Evolutionary conservation across 2,113 vertebrate genomes (phyloP), one percentile per base, ranked within the genome.

Genomic region (Protomyctophum bolini): DNA sequence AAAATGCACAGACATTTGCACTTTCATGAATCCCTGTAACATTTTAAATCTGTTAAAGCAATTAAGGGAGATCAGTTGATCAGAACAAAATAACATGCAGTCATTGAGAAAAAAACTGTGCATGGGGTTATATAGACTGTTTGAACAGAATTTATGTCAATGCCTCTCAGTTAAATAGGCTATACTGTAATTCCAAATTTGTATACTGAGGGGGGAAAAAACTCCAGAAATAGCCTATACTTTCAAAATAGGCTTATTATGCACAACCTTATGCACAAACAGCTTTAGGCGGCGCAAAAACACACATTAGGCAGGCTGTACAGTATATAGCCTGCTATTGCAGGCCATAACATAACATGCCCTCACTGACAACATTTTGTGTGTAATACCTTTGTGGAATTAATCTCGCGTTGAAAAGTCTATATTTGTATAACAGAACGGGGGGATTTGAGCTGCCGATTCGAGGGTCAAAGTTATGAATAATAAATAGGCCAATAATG

Each of bases 401-500:
- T 61, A 49, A 12, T 50, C 28, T 48, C 54, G 7, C 11, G 33
- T 61, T 10, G 15, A 67, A 66, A 46, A 15, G 12, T 7, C 49
- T 15, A 58, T 29, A 59, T 61, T 48, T 59, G 63, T 48, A 54
- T 21, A 64, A 14, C 12, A 55, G 28, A 0, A 59, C 41, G 76
- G 47, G 49, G 8, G 52, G 47, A 60, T 65, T 33, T 51, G 28
- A 52, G 29, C 29, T 7, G 4, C 11, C 6, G 49, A 6, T 45
- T 28, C 51, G 62, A 69, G 45, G 4, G 55, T 69, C 10, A 21
- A 63, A 50, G 64, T 41, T 55, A 62, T 79, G 50, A 73, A 79
- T 73, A 61, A 76, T 72, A 73, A 73, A 77, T 50, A 58, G 58
- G 7, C 46, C 9, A 21, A 28, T 57, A 5, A 9, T 29, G 66